These are phyloP conservation scores for Neogobius melanostomus DNA, from an alignment of 2,113 vertebrate species.

Conservation along the genomic window DNA sequence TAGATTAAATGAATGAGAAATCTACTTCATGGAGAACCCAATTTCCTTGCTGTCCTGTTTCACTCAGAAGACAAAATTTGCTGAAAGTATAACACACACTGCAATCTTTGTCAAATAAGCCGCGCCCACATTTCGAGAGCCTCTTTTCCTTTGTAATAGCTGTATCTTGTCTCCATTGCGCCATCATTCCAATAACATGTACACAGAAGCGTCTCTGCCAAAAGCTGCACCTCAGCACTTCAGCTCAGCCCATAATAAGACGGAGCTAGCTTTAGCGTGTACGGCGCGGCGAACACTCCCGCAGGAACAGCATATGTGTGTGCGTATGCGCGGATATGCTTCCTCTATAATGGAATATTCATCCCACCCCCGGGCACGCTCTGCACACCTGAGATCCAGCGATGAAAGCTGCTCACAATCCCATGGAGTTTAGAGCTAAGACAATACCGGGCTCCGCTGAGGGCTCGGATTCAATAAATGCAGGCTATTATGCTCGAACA, in stretches of 20 bases:
- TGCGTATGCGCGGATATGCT: not conserved
- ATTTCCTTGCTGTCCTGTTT: too few species aligned
- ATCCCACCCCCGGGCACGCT: conserved; percentile 23
- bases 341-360: conserved; percentile 22
- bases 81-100: too few species aligned
- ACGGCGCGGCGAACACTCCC: not conserved
- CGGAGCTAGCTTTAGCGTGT: conserved; percentile 6
- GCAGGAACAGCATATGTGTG: not conserved
- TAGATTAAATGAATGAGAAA: too few species aligned
- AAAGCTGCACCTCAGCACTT: conserved; percentile 8
- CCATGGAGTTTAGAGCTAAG: conserved; percentile 2
- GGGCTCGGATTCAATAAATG: not conserved
- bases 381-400: conserved; percentile 13
- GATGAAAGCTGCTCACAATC: conserved; percentile 23
- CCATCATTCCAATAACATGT: not conserved
- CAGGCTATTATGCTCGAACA: not conserved
- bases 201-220: not conserved
- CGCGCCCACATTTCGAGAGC: not conserved
- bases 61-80: too few species aligned
- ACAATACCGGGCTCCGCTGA: not conserved
- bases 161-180: not conserved
- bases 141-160: not conserved
- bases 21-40: too few species aligned
- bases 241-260: not conserved
- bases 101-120: not conserved